Base-by-base conservation (phyloP, 2,797 vertebrate species). In the Rhynchotus rufescens region DNA sequence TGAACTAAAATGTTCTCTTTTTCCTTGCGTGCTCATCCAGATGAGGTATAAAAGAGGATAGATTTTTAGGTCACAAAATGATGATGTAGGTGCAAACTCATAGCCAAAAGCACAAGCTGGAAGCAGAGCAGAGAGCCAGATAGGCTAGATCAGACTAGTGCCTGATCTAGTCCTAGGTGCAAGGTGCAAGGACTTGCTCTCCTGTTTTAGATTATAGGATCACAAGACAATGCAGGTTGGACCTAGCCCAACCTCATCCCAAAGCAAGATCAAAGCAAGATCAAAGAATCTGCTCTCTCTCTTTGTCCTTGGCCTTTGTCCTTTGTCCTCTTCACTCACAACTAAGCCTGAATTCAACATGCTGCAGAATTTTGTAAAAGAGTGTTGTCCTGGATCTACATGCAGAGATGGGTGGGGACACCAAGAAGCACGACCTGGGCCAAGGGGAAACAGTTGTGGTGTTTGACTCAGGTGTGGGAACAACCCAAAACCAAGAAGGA, bases 401-500 rank as follows among this genome's bases (percentile, higher is more conserved):
- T 0, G 0, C 54, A 44, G 59, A 68, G 59, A 42, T 89, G 45
- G 0, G 28, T 30, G 84, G 36, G 23, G 51, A 26, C 65, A 75
- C 40, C 45, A 51, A 57, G 59, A 74, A 54, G 28, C 79, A 56
- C 38, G 0, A 0, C 75, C n/a, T 4, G 72, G 73, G 54, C 54
- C 56, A 72, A 74, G 0, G 0, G 9, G 60, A 84, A 85, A 47
- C 15, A 47, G 56, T 83, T 6, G 47, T 77, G 85, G 74, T 34
- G 51, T 74, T 90, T 83, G 78, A 78, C 90, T 86, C 88, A 68
- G 80, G 65, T 73, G 59, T 80, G 68, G 69, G 75, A 76, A 20
- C 36, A 34, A 38, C 36, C 42, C 28, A 12, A 47, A 49, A 54
- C 85, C 86, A 21, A 54, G 15, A 44, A 28, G 23, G n/a, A 74